Conservation (phyloP, 2,113 vertebrate genomes). For the Pterocles gutturalis region DNA sequence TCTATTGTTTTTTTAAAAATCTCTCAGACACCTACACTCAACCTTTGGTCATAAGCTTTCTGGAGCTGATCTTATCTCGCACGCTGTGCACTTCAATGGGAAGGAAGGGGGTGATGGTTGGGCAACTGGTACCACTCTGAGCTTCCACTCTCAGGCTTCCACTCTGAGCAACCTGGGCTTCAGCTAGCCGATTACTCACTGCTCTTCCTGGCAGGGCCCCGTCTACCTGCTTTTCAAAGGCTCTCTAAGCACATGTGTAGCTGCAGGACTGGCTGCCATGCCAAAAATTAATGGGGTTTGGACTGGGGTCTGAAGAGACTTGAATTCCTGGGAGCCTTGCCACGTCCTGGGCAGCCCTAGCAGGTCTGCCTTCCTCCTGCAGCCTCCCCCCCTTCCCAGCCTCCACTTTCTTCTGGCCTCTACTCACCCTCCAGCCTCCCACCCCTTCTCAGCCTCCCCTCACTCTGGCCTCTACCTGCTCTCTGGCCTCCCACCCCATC, state of each 20-base stretch:
- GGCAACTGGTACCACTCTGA: background rate
- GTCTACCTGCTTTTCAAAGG: background rate
- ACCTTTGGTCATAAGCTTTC: background rate
- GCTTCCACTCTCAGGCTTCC: background rate
- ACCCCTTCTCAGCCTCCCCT: no score
- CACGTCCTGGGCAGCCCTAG: background rate
- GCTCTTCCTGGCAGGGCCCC: background rate
- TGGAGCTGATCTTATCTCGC: background rate
- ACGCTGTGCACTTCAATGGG: background rate
- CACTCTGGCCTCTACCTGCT: no score
- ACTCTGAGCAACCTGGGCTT: background rate
- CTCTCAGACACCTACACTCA: conserved; percentile 23
- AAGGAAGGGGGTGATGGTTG: background rate
- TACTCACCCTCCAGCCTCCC: no score
- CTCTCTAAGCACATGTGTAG: background rate
- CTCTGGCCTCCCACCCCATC: no score
- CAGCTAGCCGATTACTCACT: background rate
- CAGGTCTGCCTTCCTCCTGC: background rate
- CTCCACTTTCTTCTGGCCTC: no score
- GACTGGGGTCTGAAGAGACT: background rate
- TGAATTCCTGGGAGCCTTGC: background rate
- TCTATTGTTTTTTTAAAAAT: background rate
- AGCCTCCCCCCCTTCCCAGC: no score
- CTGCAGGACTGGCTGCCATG: background rate
- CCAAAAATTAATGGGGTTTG: background rate